Evolutionary conservation across 2,888 invertebrate species (phyloP).

Genomic region (Chesias legatella): DNA sequence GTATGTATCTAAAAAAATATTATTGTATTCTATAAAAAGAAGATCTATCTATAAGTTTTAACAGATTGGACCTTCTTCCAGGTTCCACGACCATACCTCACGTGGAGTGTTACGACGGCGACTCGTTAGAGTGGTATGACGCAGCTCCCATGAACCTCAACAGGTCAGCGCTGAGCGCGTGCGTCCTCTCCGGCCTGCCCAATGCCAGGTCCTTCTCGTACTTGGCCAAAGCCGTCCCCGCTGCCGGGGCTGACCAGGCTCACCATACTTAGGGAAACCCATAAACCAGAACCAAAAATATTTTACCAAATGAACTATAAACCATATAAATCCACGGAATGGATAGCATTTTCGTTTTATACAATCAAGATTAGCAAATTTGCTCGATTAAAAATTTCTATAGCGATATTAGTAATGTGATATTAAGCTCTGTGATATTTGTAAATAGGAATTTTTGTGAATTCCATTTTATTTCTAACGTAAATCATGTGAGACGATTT

Average conservation of each 20-base stretch:
- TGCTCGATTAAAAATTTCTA: slow-evolving; percentile 14
- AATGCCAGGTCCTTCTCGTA: slow-evolving; percentile 85
- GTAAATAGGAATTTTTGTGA: slow-evolving; percentile 63
- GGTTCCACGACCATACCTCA: slow-evolving; percentile 85
- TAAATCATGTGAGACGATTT: slow-evolving; percentile 62
- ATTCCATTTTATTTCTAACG: slow-evolving; percentile 53
- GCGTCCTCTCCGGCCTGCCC: slow-evolving; percentile 86
- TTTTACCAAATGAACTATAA: too few species aligned
- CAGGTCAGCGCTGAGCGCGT: slow-evolving; percentile 89
- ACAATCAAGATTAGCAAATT: slow-evolving; percentile 12
- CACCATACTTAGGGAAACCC: slow-evolving; percentile 47
- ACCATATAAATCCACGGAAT: too few species aligned
- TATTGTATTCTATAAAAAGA: too few species aligned
- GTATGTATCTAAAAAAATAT: too few species aligned
- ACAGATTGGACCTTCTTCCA: too few species aligned
- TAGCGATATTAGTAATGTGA: slow-evolving; percentile 24
- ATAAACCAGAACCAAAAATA: slow-evolving; percentile 1
- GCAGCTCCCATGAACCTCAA: slow-evolving; percentile 90
- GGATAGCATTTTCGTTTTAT: slow-evolving; percentile 1
- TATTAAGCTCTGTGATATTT: slow-evolving; percentile 60
- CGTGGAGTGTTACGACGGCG: slow-evolving; percentile 89
- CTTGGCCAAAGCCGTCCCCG: slow-evolving; percentile 70
- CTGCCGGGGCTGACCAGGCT: slow-evolving; percentile 71
- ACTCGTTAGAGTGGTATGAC: slow-evolving; percentile 83
- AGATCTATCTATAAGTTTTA: too few species aligned